Evolutionary conservation across 1,140 invertebrate species (phyloP), one percentile per base, ranked within the genome.

Genomic region (Xylocopa sonorina): DNA sequence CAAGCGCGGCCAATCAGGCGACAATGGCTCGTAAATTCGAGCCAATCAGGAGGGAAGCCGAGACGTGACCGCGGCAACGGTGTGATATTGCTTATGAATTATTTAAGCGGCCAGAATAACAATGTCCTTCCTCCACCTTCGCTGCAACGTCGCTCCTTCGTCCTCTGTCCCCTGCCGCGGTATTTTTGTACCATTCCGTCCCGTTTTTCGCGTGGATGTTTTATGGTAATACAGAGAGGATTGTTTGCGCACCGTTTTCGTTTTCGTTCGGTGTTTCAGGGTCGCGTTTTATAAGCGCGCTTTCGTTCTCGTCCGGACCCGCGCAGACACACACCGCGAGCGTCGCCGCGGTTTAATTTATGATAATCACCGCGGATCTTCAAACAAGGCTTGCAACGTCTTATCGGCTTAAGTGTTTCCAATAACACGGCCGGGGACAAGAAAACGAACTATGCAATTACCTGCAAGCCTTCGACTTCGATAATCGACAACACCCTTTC

Each of bases 11-110:
- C 91, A 92, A 92, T 92, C 91, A 92, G 88, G 84, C 84, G 87
- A 92, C 91, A 92, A 92, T 92, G 88, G 91, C 85, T 90, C 89
- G 91, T 91, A 92, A 92, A 92, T 92, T 92, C 88, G 85, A 90
- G 86, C 90, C 91, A 92, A 92, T 92, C 91, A 92, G 87, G 80
- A 86, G 82, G 85, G 86, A 90, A 89, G 88, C 81, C 84, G 84
- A 86, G 87, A 92, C 90, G 91, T 91, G 90, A 90, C 90, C 89
- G 88, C 88, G 89, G 85, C 90, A 88, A 87, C 73, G 79, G 85
- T 77, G 84, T 85, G 87, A 87, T 91, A 91, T 91, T 90, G 91
- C 91, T 92, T 92, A 92, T 92, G 91, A 92, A 92, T 92, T 92
- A 92, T 92, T 92, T 91, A 92, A 92, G 85, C 86, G 81, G 78